phyloP scores from a whole-genome alignment of 2,888 invertebrate genomes.

The Sclerodermus sp. region DNA sequence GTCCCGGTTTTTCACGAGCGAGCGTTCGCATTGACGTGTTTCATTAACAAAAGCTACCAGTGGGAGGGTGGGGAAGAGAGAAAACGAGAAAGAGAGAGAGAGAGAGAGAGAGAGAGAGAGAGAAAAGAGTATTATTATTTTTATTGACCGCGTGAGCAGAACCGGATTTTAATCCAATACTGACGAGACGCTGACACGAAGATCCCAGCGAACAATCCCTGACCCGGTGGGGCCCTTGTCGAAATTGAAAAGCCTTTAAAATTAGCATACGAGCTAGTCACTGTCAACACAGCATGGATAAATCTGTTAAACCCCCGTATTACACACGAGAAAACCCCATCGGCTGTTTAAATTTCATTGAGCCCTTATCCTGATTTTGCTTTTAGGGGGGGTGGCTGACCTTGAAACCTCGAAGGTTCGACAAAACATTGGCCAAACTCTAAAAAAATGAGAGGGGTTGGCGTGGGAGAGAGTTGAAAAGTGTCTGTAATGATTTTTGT shows the following conservation, averaged over 20 bases:
- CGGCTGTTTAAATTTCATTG: no score
- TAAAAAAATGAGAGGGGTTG: no score
- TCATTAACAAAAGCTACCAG: constrained; percentile 6
- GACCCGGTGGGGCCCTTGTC: constrained; percentile 23
- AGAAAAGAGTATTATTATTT: constrained; percentile 24
- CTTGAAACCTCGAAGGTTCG: no score
- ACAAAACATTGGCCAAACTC: no score
- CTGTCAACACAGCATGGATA: no score
- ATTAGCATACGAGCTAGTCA: constrained; percentile 41
- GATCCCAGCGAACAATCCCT: constrained; percentile 36
- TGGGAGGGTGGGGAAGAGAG: background rate
- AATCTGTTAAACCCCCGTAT: no score
- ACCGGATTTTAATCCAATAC: constrained; percentile 47
- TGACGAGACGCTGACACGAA: constrained; percentile 45
- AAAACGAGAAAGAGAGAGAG: background rate
- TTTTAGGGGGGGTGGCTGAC: no score
- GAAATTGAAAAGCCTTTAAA: constrained; percentile 31
- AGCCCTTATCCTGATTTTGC: no score
- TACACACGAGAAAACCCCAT: no score
- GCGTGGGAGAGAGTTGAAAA: no score
- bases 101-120: background rate
- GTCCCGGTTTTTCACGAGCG: no score
- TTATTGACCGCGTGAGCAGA: constrained; percentile 28
- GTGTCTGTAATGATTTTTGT: no score
- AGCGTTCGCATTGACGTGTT: background rate